A percentile compares a stretch with the other conserved stretches of the same genome.
phyloP scores from a whole-genome alignment of 2,888 invertebrate species.

The Pandemis heparana region DNA sequence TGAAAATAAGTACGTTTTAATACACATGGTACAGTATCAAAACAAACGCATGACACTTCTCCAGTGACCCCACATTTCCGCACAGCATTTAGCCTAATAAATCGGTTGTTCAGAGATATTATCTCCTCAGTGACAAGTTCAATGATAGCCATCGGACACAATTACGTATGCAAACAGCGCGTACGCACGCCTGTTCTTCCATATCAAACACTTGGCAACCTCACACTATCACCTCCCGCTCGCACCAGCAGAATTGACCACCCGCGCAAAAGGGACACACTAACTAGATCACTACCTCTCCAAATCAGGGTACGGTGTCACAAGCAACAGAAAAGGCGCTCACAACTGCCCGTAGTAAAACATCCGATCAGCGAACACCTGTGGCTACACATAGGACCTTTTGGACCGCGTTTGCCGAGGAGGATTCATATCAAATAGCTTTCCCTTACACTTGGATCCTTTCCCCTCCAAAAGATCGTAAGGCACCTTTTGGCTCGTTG shows the following conservation, averaged over 20 bases:
- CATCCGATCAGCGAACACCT: constrained; percentile 54
- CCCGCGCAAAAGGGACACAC: constrained; percentile 58
- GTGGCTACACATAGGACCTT: constrained; percentile 70
- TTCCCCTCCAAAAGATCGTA: constrained; percentile 70
- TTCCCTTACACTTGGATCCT: constrained; percentile 78
- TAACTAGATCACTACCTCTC: constrained; percentile 69
- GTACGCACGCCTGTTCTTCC: constrained; percentile 67
- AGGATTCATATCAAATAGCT: constrained; percentile 84
- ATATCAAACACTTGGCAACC: constrained; percentile 73
- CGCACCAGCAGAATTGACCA: constrained; percentile 48
- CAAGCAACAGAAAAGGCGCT: constrained; percentile 83
- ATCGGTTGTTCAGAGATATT: constrained; percentile 50
- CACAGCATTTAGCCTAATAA: constrained; percentile 20
- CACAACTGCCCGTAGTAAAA: constrained; percentile 63
- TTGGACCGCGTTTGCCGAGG: constrained; percentile 53
- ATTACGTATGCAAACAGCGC: constrained; percentile 76
- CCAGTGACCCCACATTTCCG: constrained; percentile 11
- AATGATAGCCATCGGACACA: constrained; percentile 69
- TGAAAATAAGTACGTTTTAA: too few relatives aligned
- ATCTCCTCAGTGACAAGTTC: constrained; percentile 77
- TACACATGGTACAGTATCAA: background rate
- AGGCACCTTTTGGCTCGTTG: constrained; percentile 66
- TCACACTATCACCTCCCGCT: constrained; percentile 59
- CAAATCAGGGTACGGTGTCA: constrained; percentile 83
- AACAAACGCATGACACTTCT: constrained; percentile 9